Base-by-base conservation (phyloP, 2,797 vertebrate genomes). In the Etheostoma perlongum region DNA sequence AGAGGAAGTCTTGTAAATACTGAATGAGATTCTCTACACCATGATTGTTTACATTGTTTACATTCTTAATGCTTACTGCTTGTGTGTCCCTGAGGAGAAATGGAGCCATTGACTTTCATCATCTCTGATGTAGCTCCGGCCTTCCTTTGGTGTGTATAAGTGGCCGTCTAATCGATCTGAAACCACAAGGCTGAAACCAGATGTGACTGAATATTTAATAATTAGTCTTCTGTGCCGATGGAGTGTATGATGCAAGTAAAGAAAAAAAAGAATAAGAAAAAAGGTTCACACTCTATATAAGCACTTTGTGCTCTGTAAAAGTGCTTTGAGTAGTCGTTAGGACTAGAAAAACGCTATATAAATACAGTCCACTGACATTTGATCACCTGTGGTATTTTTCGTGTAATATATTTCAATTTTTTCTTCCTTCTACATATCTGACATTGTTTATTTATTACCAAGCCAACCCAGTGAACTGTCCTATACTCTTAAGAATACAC, bases 131-230 rank as follows among this genome's bases (percentile, higher is more conserved):
- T 73, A 80, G 87, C 66, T 67, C 78, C 67, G 81, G 63, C 49
- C 83, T 72, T 79, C 83, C 74, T 85, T 81, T 65, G 64, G 70
- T 67, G 86, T 69, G 72, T 85, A 62, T 33, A 48, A 81, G 74
- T 53, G 74, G 57, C 68, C 59, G 53, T 68, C 11, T 16, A 69
- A 90, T 89, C 70, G 53, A 89, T 90, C 63, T 23, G 46, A 78
- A 89, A 89, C 87, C 85, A 82, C 88, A 90, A 89, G 60, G 68
- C 78, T 91, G 94, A 90, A 79, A 87, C 67, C 47, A 25, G 47
- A 66, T 78, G 73, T 74, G 66, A 86, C 89, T 90, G 85, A 91
- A 89, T 91, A 83, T 90, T 89, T 89, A 65, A 89, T 87, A 54
- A 68, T 71, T n/a, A 12, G 51, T 74, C 27, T 15, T 47, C 2